Evolutionary conservation across 2,888 invertebrate species (phyloP).

Genomic region (Callyntrura sp.): DNA sequence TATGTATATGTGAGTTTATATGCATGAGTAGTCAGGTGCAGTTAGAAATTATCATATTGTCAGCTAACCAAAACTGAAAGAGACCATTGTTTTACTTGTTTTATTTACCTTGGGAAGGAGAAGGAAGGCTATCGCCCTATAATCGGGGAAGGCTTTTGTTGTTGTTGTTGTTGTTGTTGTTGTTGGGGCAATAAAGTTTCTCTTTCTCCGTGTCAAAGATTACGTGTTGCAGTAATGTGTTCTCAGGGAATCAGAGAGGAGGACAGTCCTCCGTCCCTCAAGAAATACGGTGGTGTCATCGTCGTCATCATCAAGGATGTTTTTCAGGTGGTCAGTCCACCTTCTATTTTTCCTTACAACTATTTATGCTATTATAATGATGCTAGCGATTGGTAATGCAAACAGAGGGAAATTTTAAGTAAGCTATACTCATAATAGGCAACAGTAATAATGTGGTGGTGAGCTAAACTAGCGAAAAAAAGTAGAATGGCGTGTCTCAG

Average conservation of each 20-base stretch:
- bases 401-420: conserved; percentile 20
- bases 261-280: neutral
- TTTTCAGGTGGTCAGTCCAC: conserved; percentile 34
- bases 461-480: neutral
- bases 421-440: conserved; percentile 1
- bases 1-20: neutral
- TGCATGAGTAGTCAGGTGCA: conserved; percentile 58
- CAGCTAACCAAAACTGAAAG: conserved; percentile 49
- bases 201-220: conserved; percentile 77
- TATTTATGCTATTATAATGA: neutral
- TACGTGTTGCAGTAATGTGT: conserved; percentile 60
- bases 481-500: conserved; percentile 1
- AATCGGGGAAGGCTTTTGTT: no score
- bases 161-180: conserved; percentile 42
- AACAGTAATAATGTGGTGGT: conserved; percentile 7
- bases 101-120: conserved; percentile 50
- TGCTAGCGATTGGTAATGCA: neutral
- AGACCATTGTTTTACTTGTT: conserved; percentile 70
- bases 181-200: conserved; percentile 10
- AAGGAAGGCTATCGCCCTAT: no score
- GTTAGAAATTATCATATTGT: conserved; percentile 78
- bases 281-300: neutral
- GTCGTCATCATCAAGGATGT: neutral
- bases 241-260: no score
- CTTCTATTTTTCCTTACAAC: neutral